Conservation (phyloP, 2,797 vertebrate species). For the Oophaga sylvatica region DNA sequence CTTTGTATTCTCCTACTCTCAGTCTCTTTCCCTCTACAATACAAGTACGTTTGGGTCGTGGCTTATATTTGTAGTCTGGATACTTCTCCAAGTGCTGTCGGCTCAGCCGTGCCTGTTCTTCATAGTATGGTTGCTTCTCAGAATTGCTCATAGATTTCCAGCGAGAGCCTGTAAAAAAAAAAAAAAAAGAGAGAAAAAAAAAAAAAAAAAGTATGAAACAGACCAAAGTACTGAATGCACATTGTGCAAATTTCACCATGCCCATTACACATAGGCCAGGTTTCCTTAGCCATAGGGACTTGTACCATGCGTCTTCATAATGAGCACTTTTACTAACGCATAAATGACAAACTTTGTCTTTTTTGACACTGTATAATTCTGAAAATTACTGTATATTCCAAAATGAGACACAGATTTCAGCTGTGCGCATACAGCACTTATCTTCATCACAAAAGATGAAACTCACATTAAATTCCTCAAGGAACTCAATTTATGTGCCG, state of each 20-base stretch:
- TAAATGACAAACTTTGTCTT: background rate
- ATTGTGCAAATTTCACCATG: background rate
- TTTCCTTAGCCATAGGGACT: background rate
- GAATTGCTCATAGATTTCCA: slow-evolving; percentile 98
- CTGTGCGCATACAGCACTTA: too few relatives aligned
- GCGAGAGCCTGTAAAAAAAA: slow-evolving; percentile 80
- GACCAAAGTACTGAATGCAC: background rate
- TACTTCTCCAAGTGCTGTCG: slow-evolving; percentile 96
- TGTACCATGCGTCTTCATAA: background rate
- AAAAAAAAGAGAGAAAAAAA: background rate
- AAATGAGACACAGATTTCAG: too few relatives aligned
- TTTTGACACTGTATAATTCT: background rate
- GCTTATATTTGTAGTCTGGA: slow-evolving; percentile 97
- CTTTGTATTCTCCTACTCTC: slow-evolving; percentile 96
- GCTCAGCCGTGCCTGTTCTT: slow-evolving; percentile 95
- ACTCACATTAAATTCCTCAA: background rate
- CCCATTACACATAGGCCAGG: background rate
- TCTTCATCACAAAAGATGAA: background rate
- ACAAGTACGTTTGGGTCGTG: slow-evolving; percentile 94
- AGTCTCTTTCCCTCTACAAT: slow-evolving; percentile 94
- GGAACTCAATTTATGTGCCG: too few relatives aligned
- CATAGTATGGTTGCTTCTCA: slow-evolving; percentile 98
- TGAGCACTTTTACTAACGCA: background rate
- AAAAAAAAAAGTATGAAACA: background rate
- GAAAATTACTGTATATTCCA: too few relatives aligned